Conservation (phyloP, 2,888 invertebrate species). For the Eulithis testata region DNA sequence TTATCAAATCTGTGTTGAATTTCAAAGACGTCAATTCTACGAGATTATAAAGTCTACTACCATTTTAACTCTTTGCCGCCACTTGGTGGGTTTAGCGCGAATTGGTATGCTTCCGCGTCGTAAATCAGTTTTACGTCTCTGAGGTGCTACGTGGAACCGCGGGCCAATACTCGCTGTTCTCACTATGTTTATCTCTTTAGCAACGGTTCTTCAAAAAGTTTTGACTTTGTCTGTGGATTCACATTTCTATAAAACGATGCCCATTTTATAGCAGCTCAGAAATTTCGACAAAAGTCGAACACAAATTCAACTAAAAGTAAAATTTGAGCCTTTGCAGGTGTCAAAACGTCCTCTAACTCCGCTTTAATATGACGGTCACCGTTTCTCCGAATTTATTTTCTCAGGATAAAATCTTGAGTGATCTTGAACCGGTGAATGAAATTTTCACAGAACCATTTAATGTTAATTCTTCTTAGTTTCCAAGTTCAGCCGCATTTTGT, state of each 20-base stretch:
- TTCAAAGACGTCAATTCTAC: not conserved
- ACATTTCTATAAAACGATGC: not conserved
- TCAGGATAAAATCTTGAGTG: not conserved
- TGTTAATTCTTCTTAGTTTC: not conserved
- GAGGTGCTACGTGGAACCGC: constrained; percentile 54
- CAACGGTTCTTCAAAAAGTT: constrained; percentile 22
- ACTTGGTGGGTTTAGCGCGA: constrained; percentile 47
- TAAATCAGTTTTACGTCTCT: constrained; percentile 70
- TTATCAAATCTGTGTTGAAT: not conserved
- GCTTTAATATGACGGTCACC: not conserved
- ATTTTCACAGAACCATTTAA: constrained; percentile 1
- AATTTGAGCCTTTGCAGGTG: too few species aligned
- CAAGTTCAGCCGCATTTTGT: constrained; percentile 2
- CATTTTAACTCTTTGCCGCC: constrained; percentile 38
- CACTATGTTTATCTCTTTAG: constrained; percentile 35
- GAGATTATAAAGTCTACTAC: constrained; percentile 1
- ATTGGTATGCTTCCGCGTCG: constrained; percentile 57
- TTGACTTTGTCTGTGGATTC: constrained; percentile 9
- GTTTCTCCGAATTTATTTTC: not conserved
- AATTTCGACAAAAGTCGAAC: too few species aligned
- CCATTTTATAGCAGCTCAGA: not conserved
- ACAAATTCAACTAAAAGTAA: too few species aligned
- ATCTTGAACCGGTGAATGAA: not conserved
- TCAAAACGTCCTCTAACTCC: too few species aligned
- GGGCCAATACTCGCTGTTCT: constrained; percentile 35